Percentiles rank a stretch among this genome's conserved stretches.
Evolutionary conservation across 2,113 vertebrate species (phyloP).

Genomic region (Circaetus gallicus): DNA sequence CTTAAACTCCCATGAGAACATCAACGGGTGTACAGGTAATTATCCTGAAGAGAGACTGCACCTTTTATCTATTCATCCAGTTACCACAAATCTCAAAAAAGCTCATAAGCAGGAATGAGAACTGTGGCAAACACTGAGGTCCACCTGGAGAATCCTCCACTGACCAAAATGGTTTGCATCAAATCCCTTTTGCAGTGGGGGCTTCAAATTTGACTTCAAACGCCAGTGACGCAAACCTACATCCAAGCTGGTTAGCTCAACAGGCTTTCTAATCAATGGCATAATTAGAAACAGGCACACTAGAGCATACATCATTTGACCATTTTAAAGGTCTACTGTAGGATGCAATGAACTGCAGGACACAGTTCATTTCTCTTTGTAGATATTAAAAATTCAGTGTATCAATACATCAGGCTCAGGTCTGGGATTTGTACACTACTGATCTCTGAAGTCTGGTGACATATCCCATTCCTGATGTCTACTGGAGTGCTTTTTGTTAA

Average conservation of each 20-base stretch:
- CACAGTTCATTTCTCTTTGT: background rate
- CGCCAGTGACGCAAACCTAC: background rate
- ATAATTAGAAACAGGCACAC: background rate
- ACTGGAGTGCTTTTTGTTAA: conserved; percentile 50
- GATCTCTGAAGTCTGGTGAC: background rate
- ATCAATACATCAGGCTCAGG: background rate
- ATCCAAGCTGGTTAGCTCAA: background rate
- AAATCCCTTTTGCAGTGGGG: background rate
- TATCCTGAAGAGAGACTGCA: background rate
- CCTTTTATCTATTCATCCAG: background rate
- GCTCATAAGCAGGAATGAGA: background rate
- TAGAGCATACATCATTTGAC: background rate
- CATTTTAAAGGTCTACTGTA: background rate
- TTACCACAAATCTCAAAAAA: background rate
- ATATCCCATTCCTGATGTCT: background rate
- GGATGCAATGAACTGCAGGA: background rate
- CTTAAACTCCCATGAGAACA: background rate
- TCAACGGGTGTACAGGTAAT: background rate
- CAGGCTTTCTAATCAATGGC: background rate
- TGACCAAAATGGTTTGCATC: background rate
- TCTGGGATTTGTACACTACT: background rate
- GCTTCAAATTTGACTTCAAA: background rate
- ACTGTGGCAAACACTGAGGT: background rate
- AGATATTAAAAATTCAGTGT: background rate
- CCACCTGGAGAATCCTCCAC: background rate